Conservation (phyloP, 2,797 vertebrate species). For the Arrhamphus sclerolepis region DNA sequence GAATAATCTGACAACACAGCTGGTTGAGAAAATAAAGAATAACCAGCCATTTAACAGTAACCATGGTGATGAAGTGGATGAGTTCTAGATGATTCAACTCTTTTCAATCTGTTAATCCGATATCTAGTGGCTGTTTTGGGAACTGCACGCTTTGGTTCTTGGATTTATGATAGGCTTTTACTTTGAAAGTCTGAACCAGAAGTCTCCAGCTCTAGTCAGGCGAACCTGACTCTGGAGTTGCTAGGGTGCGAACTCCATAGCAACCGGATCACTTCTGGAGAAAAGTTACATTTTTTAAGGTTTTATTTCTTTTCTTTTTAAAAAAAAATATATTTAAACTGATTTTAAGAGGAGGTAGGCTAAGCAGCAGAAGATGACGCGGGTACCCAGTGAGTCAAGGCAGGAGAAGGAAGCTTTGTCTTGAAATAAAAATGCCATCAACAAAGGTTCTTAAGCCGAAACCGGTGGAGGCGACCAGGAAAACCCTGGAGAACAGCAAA, state of each 20-base stretch:
- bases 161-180: constrained; percentile 28
- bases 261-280: constrained; percentile 30
- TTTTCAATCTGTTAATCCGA: too few species aligned
- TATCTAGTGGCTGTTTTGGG: too few species aligned
- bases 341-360: background rate
- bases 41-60: too few species aligned
- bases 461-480: constrained; percentile 27
- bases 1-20: too few species aligned
- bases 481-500: background rate
- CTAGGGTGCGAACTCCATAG: constrained; percentile 29
- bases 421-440: constrained; percentile 51
- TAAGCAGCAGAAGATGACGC: constrained; percentile 18
- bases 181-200: constrained; percentile 21
- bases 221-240: constrained; percentile 7
- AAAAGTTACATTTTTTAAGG: constrained; percentile 12
- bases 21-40: too few species aligned
- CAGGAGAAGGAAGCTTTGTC: background rate
- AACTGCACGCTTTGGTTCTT: too few species aligned
- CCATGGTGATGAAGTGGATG: too few species aligned
- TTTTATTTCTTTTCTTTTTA: background rate
- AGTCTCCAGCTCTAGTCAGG: background rate
- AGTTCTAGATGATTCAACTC: too few species aligned
- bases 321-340: background rate
- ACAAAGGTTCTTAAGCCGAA: constrained; percentile 51
- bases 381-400: background rate